These are phyloP conservation scores for Engystomops pustulosus DNA, from an alignment of 2,113 vertebrate species.

Conservation along the genomic window DNA sequence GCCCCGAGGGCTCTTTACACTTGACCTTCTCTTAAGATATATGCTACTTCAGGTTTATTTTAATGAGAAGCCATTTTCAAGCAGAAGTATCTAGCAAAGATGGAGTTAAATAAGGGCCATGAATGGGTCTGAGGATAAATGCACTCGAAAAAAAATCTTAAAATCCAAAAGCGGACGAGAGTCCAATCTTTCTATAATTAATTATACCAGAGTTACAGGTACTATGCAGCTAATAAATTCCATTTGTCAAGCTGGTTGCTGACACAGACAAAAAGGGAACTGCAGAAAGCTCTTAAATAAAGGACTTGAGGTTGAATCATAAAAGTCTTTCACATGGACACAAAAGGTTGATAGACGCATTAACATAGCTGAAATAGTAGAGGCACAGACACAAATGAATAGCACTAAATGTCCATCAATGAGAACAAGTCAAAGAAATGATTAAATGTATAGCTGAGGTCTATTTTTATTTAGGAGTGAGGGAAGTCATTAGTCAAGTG, in stretches of 20 bases:
- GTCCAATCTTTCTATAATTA: conserved; percentile 44
- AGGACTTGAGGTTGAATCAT: conserved; percentile 44
- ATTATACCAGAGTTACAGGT: conserved; percentile 56
- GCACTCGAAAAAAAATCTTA: conserved; percentile 11
- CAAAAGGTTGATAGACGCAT: conserved; percentile 53
- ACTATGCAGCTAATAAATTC: conserved; percentile 54
- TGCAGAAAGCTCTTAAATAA: conserved; percentile 50
- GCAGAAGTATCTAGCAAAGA: background rate
- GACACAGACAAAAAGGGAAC: conserved; percentile 51
- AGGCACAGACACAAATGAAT: conserved; percentile 27
- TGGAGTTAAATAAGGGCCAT: background rate
- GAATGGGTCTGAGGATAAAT: background rate
- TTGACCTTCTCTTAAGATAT: conserved; percentile 10
- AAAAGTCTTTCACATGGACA: conserved; percentile 54
- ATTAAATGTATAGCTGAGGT: conserved; percentile 15
- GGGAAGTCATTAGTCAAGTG: background rate
- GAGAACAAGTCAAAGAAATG: background rate
- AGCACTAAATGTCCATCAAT: conserved; percentile 31
- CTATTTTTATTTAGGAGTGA: conserved; percentile 6
- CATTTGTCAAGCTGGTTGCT: conserved; percentile 48
- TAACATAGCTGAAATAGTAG: conserved; percentile 32
- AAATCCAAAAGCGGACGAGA: conserved; percentile 22
- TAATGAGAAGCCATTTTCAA: background rate
- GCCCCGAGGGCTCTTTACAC: background rate
- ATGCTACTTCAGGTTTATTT: background rate